Evolutionary conservation across 2,888 invertebrate genomes (phyloP).

Genomic region (Epicampocera succincta): DNA sequence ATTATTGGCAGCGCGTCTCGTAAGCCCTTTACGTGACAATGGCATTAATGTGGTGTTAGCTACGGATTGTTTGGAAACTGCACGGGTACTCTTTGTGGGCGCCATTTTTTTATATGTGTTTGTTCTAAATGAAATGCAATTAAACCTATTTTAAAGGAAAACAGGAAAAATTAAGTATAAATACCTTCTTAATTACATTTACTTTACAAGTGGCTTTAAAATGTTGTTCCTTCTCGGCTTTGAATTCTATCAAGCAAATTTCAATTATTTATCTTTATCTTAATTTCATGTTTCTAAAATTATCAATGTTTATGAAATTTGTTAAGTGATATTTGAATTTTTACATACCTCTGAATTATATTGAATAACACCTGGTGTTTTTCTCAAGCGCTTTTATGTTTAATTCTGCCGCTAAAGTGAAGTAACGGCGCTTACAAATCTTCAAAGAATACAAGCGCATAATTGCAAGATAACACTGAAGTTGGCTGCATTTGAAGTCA

Average conservation of each 20-base stretch:
- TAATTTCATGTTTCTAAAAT: conserved; percentile 47
- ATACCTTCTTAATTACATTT: not conserved
- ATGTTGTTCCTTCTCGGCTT: conserved; percentile 10
- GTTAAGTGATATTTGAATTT: conserved; percentile 7
- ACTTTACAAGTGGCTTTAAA: conserved; percentile 15
- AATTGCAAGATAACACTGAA: conserved; percentile 64
- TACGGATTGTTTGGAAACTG: conserved; percentile 73
- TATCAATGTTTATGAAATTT: conserved; percentile 9
- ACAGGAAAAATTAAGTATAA: too few relatives aligned
- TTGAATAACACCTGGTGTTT: conserved; percentile 60
- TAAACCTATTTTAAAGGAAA: too few relatives aligned
- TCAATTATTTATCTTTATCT: conserved; percentile 15
- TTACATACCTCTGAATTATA: conserved; percentile 12
- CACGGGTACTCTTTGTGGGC: conserved; percentile 79
- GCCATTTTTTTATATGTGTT: conserved; percentile 77
- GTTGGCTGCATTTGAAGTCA: conserved; percentile 71
- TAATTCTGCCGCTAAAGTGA: conserved; percentile 57
- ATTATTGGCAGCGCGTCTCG: conserved; percentile 74
- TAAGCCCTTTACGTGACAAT: conserved; percentile 76
- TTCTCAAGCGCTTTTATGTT: conserved; percentile 30
- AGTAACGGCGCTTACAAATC: conserved; percentile 63
- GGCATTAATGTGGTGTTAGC: conserved; percentile 73
- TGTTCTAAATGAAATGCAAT: conserved; percentile 1
- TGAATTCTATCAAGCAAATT: not conserved
- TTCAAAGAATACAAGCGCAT: conserved; percentile 68